These are phyloP conservation scores for Microplitis mediator DNA, from an alignment of 1,140 invertebrate genomes.

Conservation along the genomic window DNA sequence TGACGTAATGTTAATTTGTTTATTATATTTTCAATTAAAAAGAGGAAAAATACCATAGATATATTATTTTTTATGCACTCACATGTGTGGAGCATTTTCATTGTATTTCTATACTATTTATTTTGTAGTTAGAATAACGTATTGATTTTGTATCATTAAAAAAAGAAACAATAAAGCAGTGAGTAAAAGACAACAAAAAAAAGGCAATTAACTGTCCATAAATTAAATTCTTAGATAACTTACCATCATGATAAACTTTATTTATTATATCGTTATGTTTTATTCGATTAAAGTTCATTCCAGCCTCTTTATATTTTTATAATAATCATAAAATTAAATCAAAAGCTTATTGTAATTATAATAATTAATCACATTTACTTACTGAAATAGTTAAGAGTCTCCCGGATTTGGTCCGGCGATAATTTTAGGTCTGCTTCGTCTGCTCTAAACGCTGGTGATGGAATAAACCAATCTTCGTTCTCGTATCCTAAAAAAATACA, in stretches of 20 bases:
- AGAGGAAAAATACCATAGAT: no score
- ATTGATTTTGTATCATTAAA: no score
- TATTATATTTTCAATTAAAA: no score
- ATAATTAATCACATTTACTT: slow-evolving; percentile 64
- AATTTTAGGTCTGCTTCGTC: slow-evolving; percentile 81
- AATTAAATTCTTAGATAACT: no score
- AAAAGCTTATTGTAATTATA: not conserved
- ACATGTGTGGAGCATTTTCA: no score
- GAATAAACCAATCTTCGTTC: slow-evolving; percentile 92
- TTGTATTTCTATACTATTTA: no score
- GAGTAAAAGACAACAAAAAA: not conserved
- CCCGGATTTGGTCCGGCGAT: slow-evolving; percentile 91
- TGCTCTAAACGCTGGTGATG: slow-evolving; percentile 77
- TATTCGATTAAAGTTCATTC: not conserved
- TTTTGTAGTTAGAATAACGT: no score
- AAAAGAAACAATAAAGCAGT: not conserved
- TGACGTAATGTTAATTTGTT: no score
- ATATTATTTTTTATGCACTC: no score
- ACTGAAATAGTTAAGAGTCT: slow-evolving; percentile 97
- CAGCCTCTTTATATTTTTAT: not conserved
- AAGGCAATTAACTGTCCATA: no score
- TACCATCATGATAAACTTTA: no score
- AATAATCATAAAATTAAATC: not conserved
- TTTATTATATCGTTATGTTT: no score
- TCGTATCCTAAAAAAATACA: slow-evolving; percentile 79